Percentiles rank a stretch among this genome's conserved stretches.
phyloP scores from a whole-genome alignment of 1,140 invertebrate genomes.

The Drosophila oshimai region DNA sequence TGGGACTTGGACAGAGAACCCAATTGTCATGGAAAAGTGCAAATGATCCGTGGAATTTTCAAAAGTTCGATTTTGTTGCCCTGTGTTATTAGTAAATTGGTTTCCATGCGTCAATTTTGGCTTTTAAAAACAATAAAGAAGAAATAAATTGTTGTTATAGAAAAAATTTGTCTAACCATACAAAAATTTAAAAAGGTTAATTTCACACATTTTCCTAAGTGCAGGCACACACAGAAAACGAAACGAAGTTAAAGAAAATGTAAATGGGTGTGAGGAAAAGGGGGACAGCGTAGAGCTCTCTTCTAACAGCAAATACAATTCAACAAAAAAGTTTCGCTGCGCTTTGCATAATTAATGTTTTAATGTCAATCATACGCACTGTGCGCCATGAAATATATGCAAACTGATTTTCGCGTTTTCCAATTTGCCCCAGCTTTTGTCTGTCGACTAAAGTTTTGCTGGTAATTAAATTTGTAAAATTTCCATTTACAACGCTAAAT shows the following conservation, averaged over 20 bases:
- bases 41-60: no score
- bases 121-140: no score
- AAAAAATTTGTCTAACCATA: no score
- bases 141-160: no score
- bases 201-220: not conserved
- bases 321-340: constrained; percentile 50
- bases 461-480: constrained; percentile 68
- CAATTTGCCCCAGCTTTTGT: constrained; percentile 36
- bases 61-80: no score
- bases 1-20: no score
- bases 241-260: not conserved
- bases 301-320: constrained; percentile 35
- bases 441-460: constrained; percentile 16
- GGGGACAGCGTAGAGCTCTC: not conserved
- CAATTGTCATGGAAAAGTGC: no score
- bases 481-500: not conserved
- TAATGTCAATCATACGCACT: constrained; percentile 79
- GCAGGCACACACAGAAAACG: not conserved
- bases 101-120: no score
- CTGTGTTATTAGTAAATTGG: no score
- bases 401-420: constrained; percentile 55
- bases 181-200: no score
- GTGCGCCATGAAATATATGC: constrained; percentile 72
- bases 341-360: constrained; percentile 75
- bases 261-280: not conserved